Evolutionary conservation across 2,113 vertebrate genomes (phyloP).

Genomic region (Callopanchax toddi): DNA sequence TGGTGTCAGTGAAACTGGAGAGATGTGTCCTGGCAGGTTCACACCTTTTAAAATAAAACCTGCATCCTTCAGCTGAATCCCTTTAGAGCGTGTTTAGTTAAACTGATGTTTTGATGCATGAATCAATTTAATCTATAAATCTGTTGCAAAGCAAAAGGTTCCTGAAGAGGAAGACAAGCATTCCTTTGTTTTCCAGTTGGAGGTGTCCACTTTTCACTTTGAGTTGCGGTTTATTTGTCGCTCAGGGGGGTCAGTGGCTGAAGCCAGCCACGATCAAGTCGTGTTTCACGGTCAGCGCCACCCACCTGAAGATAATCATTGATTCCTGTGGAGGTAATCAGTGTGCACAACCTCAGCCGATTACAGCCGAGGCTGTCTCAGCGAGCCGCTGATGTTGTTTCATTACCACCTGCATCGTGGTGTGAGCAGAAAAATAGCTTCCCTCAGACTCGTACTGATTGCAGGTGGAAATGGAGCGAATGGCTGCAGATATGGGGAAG

Average conservation of each 20-base stretch:
- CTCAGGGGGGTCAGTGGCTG: constrained; percentile 8
- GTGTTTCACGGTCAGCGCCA: constrained; percentile 26
- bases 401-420: constrained; percentile 59
- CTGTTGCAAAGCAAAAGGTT: neutral
- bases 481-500: constrained; percentile 4
- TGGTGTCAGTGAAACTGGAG: too few species aligned
- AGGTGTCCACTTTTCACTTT: constrained; percentile 45
- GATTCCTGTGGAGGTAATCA: constrained; percentile 37
- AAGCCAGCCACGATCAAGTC: constrained; percentile 41
- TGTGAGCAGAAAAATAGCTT: constrained; percentile 44
- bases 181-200: constrained; percentile 2
- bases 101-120: neutral
- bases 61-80: neutral
- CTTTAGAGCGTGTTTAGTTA: neutral
- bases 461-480: constrained; percentile 19
- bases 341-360: constrained; percentile 38
- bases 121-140: neutral
- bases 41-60: neutral
- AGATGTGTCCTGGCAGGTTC: neutral
- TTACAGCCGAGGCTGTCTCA: constrained; percentile 26
- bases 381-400: constrained; percentile 50
- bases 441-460: constrained; percentile 26
- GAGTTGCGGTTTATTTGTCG: constrained; percentile 23
- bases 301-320: constrained; percentile 52
- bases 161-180: neutral